Conservation (phyloP, 2,113 vertebrate genomes). For the Bos indicus region DNA sequence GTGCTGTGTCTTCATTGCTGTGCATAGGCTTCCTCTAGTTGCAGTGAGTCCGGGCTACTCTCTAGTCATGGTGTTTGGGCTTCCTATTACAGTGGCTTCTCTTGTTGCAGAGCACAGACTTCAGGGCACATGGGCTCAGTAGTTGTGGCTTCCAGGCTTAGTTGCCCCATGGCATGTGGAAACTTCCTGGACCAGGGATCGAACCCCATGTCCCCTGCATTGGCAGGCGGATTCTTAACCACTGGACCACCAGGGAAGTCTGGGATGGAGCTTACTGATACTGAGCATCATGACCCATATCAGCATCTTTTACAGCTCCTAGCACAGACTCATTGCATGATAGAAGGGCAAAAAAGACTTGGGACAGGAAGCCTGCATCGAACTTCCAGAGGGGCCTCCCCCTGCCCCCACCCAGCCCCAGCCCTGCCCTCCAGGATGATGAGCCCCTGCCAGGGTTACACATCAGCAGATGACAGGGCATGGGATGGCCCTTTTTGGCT, state of each 20-base stretch:
- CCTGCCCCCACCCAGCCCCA: fast-evolving
- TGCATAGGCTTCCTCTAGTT: not conserved
- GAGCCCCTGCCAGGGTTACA: not conserved
- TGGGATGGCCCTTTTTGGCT: not conserved
- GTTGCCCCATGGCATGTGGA: not conserved
- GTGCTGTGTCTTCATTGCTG: not conserved
- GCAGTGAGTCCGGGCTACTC: not conserved
- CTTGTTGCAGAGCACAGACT: not conserved
- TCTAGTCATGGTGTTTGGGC: not conserved
- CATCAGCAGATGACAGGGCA: not conserved
- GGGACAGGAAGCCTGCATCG: fast-evolving
- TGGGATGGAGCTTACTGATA: not conserved
- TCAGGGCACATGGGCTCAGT: not conserved
- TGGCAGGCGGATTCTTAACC: not conserved
- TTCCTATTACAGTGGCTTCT: not conserved
- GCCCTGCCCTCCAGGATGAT: not conserved
- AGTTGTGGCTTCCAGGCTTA: not conserved
- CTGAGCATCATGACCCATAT: not conserved
- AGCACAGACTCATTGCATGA: not conserved
- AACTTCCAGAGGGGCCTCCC: not conserved
- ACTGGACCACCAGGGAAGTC: not conserved
- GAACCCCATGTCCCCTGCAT: not conserved
- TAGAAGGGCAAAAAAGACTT: not conserved
- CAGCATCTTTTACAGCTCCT: not conserved
- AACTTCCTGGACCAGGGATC: not conserved